These are phyloP conservation scores for Yponomeuta malinellus DNA, from an alignment of 2,888 invertebrate genomes.

Conservation along the genomic window DNA sequence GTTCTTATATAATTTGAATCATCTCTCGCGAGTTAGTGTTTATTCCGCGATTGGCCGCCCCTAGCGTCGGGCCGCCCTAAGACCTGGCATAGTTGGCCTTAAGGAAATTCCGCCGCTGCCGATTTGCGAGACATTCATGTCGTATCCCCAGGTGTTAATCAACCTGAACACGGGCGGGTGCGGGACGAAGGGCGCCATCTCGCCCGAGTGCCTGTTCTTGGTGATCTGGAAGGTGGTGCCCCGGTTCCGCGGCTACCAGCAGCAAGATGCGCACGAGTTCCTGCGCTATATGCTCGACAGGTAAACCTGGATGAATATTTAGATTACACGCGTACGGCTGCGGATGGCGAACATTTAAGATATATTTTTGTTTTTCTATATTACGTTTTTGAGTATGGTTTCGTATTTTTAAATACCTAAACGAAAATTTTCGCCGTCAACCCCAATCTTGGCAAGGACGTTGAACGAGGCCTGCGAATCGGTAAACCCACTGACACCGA, in stretches of 20 bases:
- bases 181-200: slow-evolving; percentile 83
- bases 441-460: neutral
- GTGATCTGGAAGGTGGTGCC: slow-evolving; percentile 92
- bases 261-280: slow-evolving; percentile 92
- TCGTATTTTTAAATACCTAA: neutral
- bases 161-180: slow-evolving; percentile 80
- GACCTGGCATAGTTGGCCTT: no score
- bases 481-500: no score
- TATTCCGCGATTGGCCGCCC: no score
- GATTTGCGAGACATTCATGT: no score
- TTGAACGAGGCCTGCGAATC: neutral
- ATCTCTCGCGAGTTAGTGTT: no score
- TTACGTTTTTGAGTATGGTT: neutral
- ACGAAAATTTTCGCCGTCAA: neutral
- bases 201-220: slow-evolving; percentile 86
- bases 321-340: neutral
- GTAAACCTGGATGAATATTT: slow-evolving; percentile 27
- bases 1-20: no score
- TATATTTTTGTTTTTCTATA: no score
- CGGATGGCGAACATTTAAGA: no score
- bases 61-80: no score
- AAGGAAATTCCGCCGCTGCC: no score
- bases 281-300: slow-evolving; percentile 88
- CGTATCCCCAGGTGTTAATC: slow-evolving; percentile 74
- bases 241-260: slow-evolving; percentile 88